Percentiles rank a stretch among this genome's conserved stretches.
Conservation (phyloP, 2,113 vertebrate genomes). For the Oxyruncus cristatus region DNA sequence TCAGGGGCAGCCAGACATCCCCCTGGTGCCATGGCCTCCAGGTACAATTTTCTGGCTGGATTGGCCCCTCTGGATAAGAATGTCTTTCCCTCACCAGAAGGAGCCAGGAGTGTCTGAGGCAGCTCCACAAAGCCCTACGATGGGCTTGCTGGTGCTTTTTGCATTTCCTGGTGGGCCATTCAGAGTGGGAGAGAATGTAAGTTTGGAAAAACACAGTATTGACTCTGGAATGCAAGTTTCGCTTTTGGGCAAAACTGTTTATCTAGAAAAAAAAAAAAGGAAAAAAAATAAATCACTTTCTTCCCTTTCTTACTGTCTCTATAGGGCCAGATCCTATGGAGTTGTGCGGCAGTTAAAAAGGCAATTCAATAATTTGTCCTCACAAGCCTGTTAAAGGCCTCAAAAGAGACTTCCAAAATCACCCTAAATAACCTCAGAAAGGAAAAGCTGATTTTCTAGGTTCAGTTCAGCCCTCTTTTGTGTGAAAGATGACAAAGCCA, state of each 20-base stretch:
- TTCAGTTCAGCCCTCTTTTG: neutral
- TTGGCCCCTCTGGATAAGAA: neutral
- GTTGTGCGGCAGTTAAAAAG: neutral
- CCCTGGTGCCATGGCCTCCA: neutral
- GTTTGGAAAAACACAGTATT: neutral
- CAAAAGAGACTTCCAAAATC: neutral
- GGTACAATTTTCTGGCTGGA: neutral
- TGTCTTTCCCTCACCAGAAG: neutral
- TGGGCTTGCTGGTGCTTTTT: neutral
- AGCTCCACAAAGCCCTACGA: rapidly evolving
- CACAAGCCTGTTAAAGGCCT: neutral
- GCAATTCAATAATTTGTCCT: neutral
- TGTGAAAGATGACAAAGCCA: neutral
- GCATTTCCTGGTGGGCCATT: neutral
- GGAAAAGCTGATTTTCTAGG: neutral
- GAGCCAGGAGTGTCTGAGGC: neutral
- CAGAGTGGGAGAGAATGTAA: neutral
- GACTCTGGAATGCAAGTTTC: neutral
- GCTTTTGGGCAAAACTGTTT: neutral
- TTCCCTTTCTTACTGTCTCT: neutral
- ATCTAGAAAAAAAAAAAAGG: neutral
- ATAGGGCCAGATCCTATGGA: neutral
- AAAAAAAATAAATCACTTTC: neutral
- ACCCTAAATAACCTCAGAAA: neutral
- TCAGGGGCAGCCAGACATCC: neutral